These are phyloP conservation scores for Acrobasis repandana DNA, from an alignment of 2,888 invertebrate species.

Conservation along the genomic window DNA sequence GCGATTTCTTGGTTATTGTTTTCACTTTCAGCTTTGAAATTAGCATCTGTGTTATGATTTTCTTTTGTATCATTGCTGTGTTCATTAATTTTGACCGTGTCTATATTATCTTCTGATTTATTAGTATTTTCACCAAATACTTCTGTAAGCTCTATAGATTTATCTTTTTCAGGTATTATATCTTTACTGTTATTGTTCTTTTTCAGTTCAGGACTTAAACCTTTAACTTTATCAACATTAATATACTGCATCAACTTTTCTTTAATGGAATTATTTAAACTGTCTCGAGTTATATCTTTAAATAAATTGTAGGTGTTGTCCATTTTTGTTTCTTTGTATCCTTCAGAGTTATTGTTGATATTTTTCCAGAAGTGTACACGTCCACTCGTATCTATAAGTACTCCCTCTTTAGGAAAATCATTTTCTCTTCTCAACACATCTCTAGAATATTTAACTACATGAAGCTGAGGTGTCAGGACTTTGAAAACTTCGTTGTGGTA, in stretches of 20 bases:
- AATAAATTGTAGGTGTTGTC: neutral
- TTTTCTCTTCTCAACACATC: constrained; percentile 46
- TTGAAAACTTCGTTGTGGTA: constrained; percentile 56
- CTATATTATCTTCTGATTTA: neutral
- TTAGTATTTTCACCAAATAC: neutral
- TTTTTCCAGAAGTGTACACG: constrained; percentile 62
- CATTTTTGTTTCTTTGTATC: neutral
- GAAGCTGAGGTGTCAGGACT: constrained; percentile 52
- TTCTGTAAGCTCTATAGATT: neutral
- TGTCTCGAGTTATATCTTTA: neutral
- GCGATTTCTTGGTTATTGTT: constrained; percentile 2
- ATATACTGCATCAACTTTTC: neutral
- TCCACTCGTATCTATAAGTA: constrained; percentile 60
- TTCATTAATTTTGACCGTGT: neutral
- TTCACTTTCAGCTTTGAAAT: neutral
- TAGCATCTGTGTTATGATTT: neutral
- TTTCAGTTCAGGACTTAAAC: neutral
- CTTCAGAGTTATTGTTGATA: constrained; percentile 34
- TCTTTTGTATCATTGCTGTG: constrained; percentile 28
- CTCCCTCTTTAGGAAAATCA: constrained; percentile 36
- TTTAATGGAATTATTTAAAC: neutral
- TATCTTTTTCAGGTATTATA: neutral
- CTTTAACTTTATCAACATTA: neutral
- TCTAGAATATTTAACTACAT: constrained; percentile 54
- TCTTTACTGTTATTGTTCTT: neutral